Base-by-base conservation (phyloP, 2,113 vertebrate species). In the Platysternon megacephalum region DNA sequence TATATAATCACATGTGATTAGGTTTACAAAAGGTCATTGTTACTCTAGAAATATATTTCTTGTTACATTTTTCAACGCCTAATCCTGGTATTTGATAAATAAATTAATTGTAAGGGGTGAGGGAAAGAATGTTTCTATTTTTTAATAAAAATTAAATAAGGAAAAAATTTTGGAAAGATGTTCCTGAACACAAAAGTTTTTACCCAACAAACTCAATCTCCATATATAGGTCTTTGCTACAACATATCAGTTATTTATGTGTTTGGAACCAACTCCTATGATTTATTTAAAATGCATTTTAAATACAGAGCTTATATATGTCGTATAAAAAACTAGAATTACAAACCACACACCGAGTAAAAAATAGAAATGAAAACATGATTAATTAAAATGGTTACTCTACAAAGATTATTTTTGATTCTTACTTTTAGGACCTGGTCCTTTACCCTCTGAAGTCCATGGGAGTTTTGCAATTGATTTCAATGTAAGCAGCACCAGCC, bases 1-100 rank as follows among this genome's bases (percentile, higher is more conserved):
- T 96, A 92, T 72, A 80, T 94, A 97, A 95, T 55, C 84, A 49
- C 29, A 46, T 1, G 5, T 6, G 46, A 89, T 61, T 82, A 39
- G 85, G 56, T 88, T 93, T 65, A 96, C 79, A 53, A 95, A 93
- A 95, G 87, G 93, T 44, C 94, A 95, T 55, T 79, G 74, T 81
- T 93, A 90, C 28, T 86, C 68, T 61, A 81, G 55, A 95, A 95
- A 68, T 93, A 1, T 29, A 88, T 79, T 95, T 90, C 32, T 2
- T 35, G 22, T 91, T 89, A 42, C 49, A 95, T 93, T 93, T 17
- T 74, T 65, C 56, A 94, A 13, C 3, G 79, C 21, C 6, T 21
- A 91, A 51, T 68, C 44, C n/a, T 79, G 65, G 26, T 19, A 93
- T 91, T 72, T 95, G 51, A 82, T 51, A 82, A 39, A 93, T 44